Conservation (phyloP, 2,113 vertebrate species). For the Conger conger region DNA sequence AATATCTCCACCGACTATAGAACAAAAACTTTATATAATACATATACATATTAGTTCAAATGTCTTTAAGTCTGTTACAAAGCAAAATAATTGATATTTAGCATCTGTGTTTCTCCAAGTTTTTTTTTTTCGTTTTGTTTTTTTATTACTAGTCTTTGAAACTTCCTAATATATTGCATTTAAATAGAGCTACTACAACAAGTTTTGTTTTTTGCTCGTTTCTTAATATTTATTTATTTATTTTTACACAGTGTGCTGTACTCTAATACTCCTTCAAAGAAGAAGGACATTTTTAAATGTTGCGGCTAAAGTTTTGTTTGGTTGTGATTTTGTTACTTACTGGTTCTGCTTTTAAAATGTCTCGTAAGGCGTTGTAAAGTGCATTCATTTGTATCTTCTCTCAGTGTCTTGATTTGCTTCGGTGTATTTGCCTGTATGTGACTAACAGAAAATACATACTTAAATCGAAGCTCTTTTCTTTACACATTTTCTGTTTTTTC, state of each 20-base stretch:
- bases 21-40: slow-evolving; percentile 56
- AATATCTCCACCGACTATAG: slow-evolving; percentile 79
- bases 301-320: slow-evolving; percentile 77
- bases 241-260: slow-evolving; percentile 77
- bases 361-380: slow-evolving; percentile 78
- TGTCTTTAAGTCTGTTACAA: slow-evolving; percentile 91
- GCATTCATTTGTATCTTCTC: slow-evolving; percentile 60
- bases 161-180: slow-evolving; percentile 87
- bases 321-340: slow-evolving; percentile 76
- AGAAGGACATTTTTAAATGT: slow-evolving; percentile 83
- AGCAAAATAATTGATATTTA: slow-evolving; percentile 83
- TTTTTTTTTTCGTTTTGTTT: slow-evolving; percentile 55
- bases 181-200: slow-evolving; percentile 81
- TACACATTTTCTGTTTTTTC: slow-evolving; percentile 77
- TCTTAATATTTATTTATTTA: background rate
- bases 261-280: slow-evolving; percentile 86
- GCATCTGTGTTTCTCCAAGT: slow-evolving; percentile 83
- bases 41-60: slow-evolving; percentile 80
- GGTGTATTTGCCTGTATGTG: slow-evolving; percentile 72
- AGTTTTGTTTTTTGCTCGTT: slow-evolving; percentile 58
- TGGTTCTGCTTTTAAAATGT: slow-evolving; percentile 79
- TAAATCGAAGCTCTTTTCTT: slow-evolving; percentile 64
- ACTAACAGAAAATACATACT: slow-evolving; percentile 66
- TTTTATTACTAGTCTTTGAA: slow-evolving; percentile 77
- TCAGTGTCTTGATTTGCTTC: slow-evolving; percentile 72